Evolutionary conservation across 2,888 invertebrate species (phyloP), one percentile per base, ranked within the genome.

Genomic region (Aphidoletes aphidimyza): DNA sequence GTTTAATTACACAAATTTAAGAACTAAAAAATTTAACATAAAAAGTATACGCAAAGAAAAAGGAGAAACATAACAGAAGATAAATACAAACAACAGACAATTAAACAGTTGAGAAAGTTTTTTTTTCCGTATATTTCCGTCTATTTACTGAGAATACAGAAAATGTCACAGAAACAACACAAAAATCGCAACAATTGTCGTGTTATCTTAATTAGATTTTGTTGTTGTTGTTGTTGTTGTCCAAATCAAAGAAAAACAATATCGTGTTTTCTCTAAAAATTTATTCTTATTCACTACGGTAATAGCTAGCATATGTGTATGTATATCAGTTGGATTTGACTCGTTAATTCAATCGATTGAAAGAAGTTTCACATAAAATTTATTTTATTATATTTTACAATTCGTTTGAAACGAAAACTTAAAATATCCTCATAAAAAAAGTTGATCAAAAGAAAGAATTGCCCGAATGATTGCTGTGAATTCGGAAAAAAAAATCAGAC

Each of bases 71-170:
- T 3, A 69, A 69, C 26, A 69, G n/a, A 69, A 69, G 69, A 69
- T 69, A 69, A 69, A 69, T 14, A 69, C 26, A 14, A 69, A 69
- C 30, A 34, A 69, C 1, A 69, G 69, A 34, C 34, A 69, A 30
- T 69, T 69, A 69, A 69, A 69, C 69, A 69, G 69, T 69, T 30
- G 69, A 69, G 69, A 69, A 69, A 69, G 69, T 69, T 30, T 69
- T 69, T n/a, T n/a, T 69, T 69, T 69, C 69, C 69, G 30, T 69
- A 30, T 69, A 69, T 69, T 69, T 69, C 69, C 69, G 30, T n/a
- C n/a, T n/a, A n/a, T n/a, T n/a, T 69, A 69, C 69, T 69, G 69
- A 14, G n/a, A 69, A 69, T 69, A 30, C 30, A 69, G 69, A 69
- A 69, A 69, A 69, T 30, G n/a, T 30, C 69, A 69, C 69, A 69